phyloP scores from a whole-genome alignment of 2,888 invertebrate species.

The Papilio protenor region DNA sequence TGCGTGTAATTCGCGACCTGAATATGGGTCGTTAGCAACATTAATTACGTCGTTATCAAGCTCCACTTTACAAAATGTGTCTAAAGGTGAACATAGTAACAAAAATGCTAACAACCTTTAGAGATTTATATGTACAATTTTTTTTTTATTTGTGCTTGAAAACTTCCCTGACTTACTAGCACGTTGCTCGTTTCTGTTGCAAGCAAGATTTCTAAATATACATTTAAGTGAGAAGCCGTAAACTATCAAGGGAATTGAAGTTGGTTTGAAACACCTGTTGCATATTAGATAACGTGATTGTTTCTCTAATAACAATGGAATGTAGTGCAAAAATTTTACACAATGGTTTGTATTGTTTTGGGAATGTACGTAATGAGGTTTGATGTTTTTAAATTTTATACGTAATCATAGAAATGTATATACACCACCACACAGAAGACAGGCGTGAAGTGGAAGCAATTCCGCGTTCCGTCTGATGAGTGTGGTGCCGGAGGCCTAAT shows the following conservation, averaged over 20 bases:
- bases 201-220: background rate
- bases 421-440: no score
- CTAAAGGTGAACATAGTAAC: slow-evolving; percentile 5
- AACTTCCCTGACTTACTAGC: background rate
- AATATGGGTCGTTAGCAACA: slow-evolving; percentile 24
- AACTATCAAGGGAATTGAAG: background rate
- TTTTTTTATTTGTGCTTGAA: background rate
- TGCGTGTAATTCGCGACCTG: slow-evolving; percentile 19
- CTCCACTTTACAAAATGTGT: slow-evolving; percentile 18
- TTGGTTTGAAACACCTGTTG: background rate
- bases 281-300: background rate
- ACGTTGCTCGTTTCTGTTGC: background rate
- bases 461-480: no score
- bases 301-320: background rate
- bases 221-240: background rate
- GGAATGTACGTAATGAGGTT: background rate
- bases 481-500: no score
- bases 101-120: background rate
- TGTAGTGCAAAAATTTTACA: background rate
- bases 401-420: background rate
- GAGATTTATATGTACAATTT: background rate
- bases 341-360: slow-evolving; percentile 1
- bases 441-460: no score
- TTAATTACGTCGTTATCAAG: slow-evolving; percentile 30
- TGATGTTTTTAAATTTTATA: background rate